Percentiles rank a stretch among this genome's conserved stretches.
These are phyloP conservation scores for Dufourea novaeangliae DNA, from an alignment of 1,140 invertebrate genomes.

Conservation along the genomic window DNA sequence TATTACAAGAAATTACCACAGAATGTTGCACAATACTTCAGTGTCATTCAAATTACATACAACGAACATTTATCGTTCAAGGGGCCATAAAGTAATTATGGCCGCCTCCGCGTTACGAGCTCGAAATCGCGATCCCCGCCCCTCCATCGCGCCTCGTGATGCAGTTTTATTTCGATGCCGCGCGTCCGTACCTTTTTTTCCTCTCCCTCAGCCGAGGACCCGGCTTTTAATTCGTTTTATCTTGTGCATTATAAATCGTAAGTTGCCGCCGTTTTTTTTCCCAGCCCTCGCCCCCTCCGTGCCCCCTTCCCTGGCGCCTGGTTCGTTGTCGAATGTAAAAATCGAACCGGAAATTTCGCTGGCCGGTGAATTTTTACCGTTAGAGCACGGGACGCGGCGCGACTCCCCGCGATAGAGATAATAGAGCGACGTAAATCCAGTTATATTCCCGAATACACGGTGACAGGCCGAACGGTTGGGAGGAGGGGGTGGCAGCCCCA, in stretches of 20 bases:
- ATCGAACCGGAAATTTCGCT: constrained; percentile 49
- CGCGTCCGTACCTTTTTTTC: constrained; percentile 31
- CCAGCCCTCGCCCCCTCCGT: not conserved
- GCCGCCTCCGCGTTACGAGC: not conserved
- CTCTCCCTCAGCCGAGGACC: not conserved
- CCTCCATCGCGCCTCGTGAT: not conserved
- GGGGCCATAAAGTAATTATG: too few relatives aligned
- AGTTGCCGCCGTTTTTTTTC: constrained; percentile 37
- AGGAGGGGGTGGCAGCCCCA: too few relatives aligned
- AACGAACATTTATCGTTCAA: not conserved
- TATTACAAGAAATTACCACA: too few relatives aligned
- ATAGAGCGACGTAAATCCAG: constrained; percentile 50
- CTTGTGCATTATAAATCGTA: constrained; percentile 51
- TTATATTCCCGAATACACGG: constrained; percentile 51
- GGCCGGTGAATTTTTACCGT: constrained; percentile 33
- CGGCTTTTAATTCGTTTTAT: constrained; percentile 50
- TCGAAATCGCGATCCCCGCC: constrained; percentile 18
- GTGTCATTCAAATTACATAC: not conserved
- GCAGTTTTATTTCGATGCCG: constrained; percentile 37
- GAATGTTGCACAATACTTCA: constrained; percentile 3
- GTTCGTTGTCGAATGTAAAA: constrained; percentile 46
- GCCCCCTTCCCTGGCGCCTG: too few relatives aligned
- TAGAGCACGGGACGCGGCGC: constrained; percentile 18
- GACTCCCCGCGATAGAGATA: constrained; percentile 48
- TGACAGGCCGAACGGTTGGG: constrained; percentile 33